These are phyloP conservation scores for Trachymyrmex septentrionalis DNA, from an alignment of 1,140 invertebrate genomes.

Conservation along the genomic window DNA sequence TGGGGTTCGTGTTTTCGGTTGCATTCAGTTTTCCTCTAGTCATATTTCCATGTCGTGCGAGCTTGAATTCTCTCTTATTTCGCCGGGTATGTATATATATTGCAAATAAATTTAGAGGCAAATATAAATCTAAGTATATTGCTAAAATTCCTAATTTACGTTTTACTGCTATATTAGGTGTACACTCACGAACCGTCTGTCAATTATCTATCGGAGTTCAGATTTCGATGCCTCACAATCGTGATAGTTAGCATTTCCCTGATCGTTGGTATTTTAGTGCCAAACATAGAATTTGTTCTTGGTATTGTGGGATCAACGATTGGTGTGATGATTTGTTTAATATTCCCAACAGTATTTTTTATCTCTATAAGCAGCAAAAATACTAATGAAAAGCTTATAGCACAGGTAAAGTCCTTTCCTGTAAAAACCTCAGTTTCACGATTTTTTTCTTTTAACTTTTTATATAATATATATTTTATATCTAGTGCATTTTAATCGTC, in stretches of 20 bases:
- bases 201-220: conserved; percentile 92
- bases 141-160: not conserved
- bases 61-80: conserved; percentile 96
- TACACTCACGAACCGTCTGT: conserved; percentile 87
- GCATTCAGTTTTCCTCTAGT: conserved; percentile 98
- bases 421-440: not conserved
- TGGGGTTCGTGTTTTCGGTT: conserved; percentile 97
- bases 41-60: conserved; percentile 98
- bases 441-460: conserved; percentile 34
- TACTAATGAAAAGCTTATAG: conserved; percentile 91
- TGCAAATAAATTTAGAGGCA: not conserved
- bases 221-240: conserved; percentile 93
- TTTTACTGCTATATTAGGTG: conserved; percentile 77
- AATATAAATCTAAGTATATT: not conserved
- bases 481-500: conserved; percentile 90
- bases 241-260: conserved; percentile 92
- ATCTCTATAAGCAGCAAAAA: conserved; percentile 91
- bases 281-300: conserved; percentile 96
- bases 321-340: conserved; percentile 96
- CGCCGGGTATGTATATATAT: conserved; percentile 89
- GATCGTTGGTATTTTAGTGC: conserved; percentile 92
- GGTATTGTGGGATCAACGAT: conserved; percentile 97
- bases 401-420: conserved; percentile 87
- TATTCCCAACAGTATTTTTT: conserved; percentile 95
- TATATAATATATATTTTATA: conserved; percentile 47